Conservation (phyloP, 92 coral and sea anemone genomes). For the Bergia sp. region DNA sequence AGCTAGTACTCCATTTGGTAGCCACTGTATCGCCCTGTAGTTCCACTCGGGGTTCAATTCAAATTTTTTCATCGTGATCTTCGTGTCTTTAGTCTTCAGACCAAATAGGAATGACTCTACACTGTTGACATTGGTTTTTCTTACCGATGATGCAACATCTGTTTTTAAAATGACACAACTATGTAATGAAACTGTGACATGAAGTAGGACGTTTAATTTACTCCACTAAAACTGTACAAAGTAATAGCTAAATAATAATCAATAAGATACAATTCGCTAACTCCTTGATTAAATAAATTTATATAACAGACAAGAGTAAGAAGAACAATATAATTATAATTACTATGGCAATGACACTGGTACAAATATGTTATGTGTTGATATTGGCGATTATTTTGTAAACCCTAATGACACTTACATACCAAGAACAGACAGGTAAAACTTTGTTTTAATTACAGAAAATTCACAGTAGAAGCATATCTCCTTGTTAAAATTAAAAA, state of each 20-base stretch:
- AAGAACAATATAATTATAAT: no score
- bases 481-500: no score
- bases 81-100: neutral
- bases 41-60: neutral
- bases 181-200: neutral
- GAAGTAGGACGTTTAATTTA: neutral
- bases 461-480: no score
- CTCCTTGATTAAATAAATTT: no score
- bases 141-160: neutral
- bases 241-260: no score
- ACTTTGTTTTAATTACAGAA: no score
- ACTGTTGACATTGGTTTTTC: conserved; percentile 6
- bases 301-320: no score
- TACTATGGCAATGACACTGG: neutral
- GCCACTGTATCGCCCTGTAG: conserved; percentile 21
- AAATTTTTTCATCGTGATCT: neutral
- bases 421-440: no score
- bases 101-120: conserved; percentile 29
- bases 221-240: neutral
- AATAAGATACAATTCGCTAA: no score
- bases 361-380: neutral
- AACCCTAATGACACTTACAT: no score
- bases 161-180: neutral
- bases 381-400: no score
- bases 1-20: neutral